These are phyloP conservation scores for Polyommatus icarus DNA, from an alignment of 2,888 invertebrate genomes.

Conservation along the genomic window DNA sequence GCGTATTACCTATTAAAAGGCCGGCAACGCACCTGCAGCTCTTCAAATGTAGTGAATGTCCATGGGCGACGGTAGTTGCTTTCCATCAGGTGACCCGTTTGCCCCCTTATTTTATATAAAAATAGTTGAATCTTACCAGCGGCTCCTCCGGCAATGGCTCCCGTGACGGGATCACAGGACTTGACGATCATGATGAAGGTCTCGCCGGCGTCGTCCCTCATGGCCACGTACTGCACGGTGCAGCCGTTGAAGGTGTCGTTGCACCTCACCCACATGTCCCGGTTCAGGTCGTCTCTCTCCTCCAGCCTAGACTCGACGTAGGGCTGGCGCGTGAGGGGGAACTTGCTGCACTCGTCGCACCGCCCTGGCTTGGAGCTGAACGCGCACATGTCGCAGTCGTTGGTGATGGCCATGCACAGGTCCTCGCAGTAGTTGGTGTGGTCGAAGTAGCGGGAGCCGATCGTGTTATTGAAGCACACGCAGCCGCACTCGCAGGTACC, in stretches of 20 bases:
- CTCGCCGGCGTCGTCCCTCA: conserved; percentile 46
- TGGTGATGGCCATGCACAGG: conserved; percentile 53
- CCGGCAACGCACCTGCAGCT: too few species aligned
- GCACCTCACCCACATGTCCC: conserved; percentile 60
- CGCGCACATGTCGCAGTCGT: conserved; percentile 56
- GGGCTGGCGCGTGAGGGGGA: conserved; percentile 42
- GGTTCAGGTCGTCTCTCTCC: conserved; percentile 46
- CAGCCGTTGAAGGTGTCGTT: conserved; percentile 50
- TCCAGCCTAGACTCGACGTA: conserved; percentile 47
- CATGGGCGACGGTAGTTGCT: too few species aligned
- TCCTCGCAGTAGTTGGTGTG: conserved; percentile 55
- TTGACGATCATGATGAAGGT: conserved; percentile 54
- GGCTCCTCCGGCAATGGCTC: conserved; percentile 43
- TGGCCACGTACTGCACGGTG: conserved; percentile 52
- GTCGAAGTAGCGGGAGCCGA: conserved; percentile 66
- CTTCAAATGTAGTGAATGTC: too few species aligned
- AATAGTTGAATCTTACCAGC: background rate
- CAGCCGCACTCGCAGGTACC: conserved; percentile 47
- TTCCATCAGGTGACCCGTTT: too few species aligned
- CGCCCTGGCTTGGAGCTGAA: conserved; percentile 45
- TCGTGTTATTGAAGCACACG: conserved; percentile 53
- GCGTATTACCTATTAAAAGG: too few species aligned
- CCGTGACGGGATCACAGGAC: conserved; percentile 48
- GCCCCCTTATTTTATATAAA: background rate
- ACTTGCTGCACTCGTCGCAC: conserved; percentile 42